Evolutionary conservation across 2,113 vertebrate genomes (phyloP), one percentile per base, ranked within the genome.

Genomic region (Nymphicus hollandicus): DNA sequence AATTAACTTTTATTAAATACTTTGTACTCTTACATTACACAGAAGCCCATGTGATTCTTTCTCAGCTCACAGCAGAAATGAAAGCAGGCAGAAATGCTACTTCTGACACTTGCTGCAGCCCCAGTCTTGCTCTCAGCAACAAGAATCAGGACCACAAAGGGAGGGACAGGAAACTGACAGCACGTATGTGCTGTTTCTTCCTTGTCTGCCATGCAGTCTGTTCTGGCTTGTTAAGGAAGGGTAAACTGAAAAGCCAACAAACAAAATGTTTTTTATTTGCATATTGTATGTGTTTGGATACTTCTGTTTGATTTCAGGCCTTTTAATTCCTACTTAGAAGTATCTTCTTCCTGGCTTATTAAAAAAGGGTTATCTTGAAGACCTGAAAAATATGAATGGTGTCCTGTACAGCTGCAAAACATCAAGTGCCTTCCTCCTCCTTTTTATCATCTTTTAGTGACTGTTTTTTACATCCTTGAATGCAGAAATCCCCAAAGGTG

Each of bases 211-310:
- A 0, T 83, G 76, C 46, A 84, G 11, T 88, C 77, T 96, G 87
- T 90, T 96, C 77, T 81, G 77, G 11, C 27, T 76, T 11, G 5
- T 95, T 87, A 52, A 92, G 72, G 81, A 55, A 52, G 68, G 74
- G 83, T 88, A 83, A 93, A 93, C 71, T 79, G 76, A 93, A 95
- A 92, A 93, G 63, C 63, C 68, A 88, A 88, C 43, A 58, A 93
- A 79, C 56, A 72, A 63, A 74, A 71, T 71, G 44, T 3, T 91
- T 94, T 88, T 60, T 22, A 89, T 91, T 85, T 88, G 50, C 70
- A 71, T 91, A 43, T 60, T 88, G n/a, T 65, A 66, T 72, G 10
- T 37, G 31, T 77, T 88, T 69, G 63, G 41, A 52, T 86, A 73
- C 35, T 68, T 87, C 65, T 81, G 37, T 70, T 87, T 91, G 24